A percentile compares a stretch with the other conserved stretches of the same genome.
phyloP scores from a whole-genome alignment of 2,888 invertebrate genomes.

The Azorinus chamasolen region DNA sequence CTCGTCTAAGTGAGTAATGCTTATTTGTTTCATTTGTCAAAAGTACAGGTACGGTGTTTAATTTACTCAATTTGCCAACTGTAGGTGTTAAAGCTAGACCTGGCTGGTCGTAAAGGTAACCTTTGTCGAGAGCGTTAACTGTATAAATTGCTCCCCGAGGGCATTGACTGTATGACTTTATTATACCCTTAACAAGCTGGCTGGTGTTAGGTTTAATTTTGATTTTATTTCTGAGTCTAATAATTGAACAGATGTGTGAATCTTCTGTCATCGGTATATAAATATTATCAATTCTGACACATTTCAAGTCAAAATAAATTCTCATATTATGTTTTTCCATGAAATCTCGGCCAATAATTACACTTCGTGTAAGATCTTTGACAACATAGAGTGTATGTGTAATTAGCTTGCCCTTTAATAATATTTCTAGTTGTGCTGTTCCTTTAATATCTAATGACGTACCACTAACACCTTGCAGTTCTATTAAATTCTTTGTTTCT shows the following conservation, averaged over 20 bases:
- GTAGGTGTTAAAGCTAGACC: no score
- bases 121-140: no score
- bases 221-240: not conserved
- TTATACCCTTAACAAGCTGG: slow-evolving; percentile 1
- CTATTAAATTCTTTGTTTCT: not conserved
- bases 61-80: not conserved
- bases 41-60: not conserved
- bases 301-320: slow-evolving; percentile 29
- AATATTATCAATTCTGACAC: slow-evolving; percentile 13
- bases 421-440: slow-evolving; percentile 11
- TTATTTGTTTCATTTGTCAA: slow-evolving; percentile 19
- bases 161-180: slow-evolving; percentile 2
- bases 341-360: slow-evolving; percentile 16
- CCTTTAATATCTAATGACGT: no score
- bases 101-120: no score
- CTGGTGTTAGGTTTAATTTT: slow-evolving; percentile 11
- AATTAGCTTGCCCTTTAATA: slow-evolving; percentile 2
- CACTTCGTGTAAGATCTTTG: slow-evolving; percentile 4
- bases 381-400: slow-evolving; percentile 9
- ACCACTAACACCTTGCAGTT: no score
- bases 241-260: slow-evolving; percentile 17
- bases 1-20: slow-evolving; percentile 10
- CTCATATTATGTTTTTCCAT: not conserved
- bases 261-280: slow-evolving; percentile 26
- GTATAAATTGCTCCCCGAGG: no score